Evolutionary conservation across 2,888 invertebrate species (phyloP), one percentile per base, ranked within the genome.

Genomic region (Deilephila porcellus): DNA sequence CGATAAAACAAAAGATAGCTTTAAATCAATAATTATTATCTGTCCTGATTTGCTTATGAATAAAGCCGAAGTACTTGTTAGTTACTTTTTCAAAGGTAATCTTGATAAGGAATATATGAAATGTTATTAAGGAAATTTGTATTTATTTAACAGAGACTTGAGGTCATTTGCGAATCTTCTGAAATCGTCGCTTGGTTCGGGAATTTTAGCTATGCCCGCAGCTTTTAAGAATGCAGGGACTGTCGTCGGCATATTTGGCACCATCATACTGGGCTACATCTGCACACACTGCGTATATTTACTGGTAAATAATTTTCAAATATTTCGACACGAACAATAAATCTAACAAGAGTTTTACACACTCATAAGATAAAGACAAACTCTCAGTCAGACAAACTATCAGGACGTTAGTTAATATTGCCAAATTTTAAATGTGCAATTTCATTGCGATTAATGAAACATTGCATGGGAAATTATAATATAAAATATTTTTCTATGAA

Each of bases 211-310:
- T 0, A 97, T 99, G 97, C 98, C 99, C 1, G 96, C 97, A 83
- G 98, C 98, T 20, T 97, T 99, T 85, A 97, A 96, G 84, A 97
- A 98, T 90, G 97, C 98, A 34, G 99, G 99, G 3, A 93, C 98
- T 0, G 86, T 97, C 75, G 97, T 98, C 77, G 98, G 98, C 37
- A 95, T 97, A 73, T 90, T 97, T 71, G 97, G 98, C 17, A 96
- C 98, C 1, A 94, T 98, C 32, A 87, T 98, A 60, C 96, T 99
- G 77, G 99, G 99, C 76, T 93, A 97, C 76, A 95, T 99, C 74
- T 98, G 98, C 90, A 97, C 98, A 34, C 98, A 99, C 91, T 99
- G 99, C 90, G 99, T 99, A 83, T 98, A 98, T 89, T 96, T 98
- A 85, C 93, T 99, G 95, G 98, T 99, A 93, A 96, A 95, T 75